phyloP scores from a whole-genome alignment of 2,888 invertebrate genomes.

The Empis livida region DNA sequence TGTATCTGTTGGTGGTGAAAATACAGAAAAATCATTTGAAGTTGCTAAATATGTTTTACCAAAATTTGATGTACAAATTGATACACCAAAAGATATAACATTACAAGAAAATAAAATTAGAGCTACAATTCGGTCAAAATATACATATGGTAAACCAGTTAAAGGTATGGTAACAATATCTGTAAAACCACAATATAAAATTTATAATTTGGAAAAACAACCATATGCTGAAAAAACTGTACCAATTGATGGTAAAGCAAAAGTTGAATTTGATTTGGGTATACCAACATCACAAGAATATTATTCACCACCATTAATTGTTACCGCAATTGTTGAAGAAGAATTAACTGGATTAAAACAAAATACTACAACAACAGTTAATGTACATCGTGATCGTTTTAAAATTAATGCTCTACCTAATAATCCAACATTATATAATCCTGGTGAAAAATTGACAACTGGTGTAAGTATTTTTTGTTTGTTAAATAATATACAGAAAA shows the following conservation, averaged over 20 bases:
- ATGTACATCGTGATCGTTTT: conserved; percentile 65
- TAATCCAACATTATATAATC: conserved; percentile 72
- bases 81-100: conserved; percentile 68
- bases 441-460: conserved; percentile 70
- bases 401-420: conserved; percentile 48
- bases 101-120: conserved; percentile 66
- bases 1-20: conserved; percentile 41
- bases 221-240: conserved; percentile 49
- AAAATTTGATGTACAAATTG: conserved; percentile 79
- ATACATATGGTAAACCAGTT: conserved; percentile 76
- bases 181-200: conserved; percentile 55
- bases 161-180: conserved; percentile 74
- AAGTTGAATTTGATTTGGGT: conserved; percentile 59
- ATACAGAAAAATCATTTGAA: conserved; percentile 33
- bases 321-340: conserved; percentile 85
- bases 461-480: conserved; percentile 54
- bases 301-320: conserved; percentile 20
- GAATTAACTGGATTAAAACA: conserved; percentile 68
- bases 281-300: conserved; percentile 16
- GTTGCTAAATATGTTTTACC: conserved; percentile 86
- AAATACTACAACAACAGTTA: conserved; percentile 58
- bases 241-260: conserved; percentile 48
- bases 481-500: not conserved
- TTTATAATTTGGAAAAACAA: conserved; percentile 16
- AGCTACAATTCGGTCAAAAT: conserved; percentile 72